Percentiles rank a stretch among this genome's conserved stretches.
These are phyloP conservation scores for Heliconius hewitsoni DNA, from an alignment of 1,140 invertebrate species.

Conservation along the genomic window DNA sequence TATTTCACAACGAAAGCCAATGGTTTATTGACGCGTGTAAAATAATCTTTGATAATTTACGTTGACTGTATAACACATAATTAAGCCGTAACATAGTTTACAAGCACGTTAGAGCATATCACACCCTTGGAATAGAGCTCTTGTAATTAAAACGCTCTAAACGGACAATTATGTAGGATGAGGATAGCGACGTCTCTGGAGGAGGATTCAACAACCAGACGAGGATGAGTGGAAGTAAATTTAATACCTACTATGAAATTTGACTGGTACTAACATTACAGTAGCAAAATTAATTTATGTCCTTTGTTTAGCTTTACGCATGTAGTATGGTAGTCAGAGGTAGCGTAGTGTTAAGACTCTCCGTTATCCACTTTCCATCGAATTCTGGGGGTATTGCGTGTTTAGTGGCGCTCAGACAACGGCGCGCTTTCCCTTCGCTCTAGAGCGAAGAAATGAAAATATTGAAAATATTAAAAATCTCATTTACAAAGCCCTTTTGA, in stretches of 20 bases:
- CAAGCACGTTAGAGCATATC: slow-evolving; percentile 61
- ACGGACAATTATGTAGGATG: slow-evolving; percentile 67
- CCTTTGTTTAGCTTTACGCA: too few species aligned
- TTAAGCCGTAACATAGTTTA: slow-evolving; percentile 62
- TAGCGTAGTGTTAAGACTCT: too few species aligned
- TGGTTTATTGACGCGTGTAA: slow-evolving; percentile 21
- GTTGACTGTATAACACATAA: slow-evolving; percentile 44
- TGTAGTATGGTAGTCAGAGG: too few species aligned
- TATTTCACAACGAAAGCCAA: neutral
- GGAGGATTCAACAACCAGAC: slow-evolving; percentile 37
- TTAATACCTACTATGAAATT: slow-evolving; percentile 31
- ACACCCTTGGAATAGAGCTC: slow-evolving; percentile 67
- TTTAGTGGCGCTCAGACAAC: too few species aligned
- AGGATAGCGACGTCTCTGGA: slow-evolving; percentile 43
- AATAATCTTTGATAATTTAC: slow-evolving; percentile 42
- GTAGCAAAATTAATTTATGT: neutral
- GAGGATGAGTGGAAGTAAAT: slow-evolving; percentile 28
- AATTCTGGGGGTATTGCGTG: too few species aligned
- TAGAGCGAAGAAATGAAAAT: too few species aligned
- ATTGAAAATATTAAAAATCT: too few species aligned
- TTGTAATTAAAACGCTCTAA: slow-evolving; percentile 76
- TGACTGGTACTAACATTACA: neutral
- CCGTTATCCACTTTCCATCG: too few species aligned
- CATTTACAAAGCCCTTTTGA: neutral
- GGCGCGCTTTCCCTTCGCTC: too few species aligned